Evolutionary conservation across 2,113 vertebrate species (phyloP).

Genomic region (Chionodraco myersi): DNA sequence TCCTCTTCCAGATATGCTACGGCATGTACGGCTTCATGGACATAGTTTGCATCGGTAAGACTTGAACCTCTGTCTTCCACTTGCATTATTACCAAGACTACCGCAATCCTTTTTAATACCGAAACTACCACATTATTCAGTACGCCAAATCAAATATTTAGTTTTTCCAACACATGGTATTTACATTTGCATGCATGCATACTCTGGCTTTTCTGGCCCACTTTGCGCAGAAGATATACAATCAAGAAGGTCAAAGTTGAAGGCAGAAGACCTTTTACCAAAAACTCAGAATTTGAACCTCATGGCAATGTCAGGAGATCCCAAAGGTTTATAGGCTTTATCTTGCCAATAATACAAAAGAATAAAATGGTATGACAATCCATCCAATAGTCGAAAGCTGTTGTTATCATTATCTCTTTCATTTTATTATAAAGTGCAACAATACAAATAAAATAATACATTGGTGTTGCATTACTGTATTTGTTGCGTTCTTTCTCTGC

Average conservation of each 20-base stretch:
- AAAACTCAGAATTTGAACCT: neutral
- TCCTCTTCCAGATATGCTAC: conserved; percentile 93
- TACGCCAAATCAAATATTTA: no score
- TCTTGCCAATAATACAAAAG: neutral
- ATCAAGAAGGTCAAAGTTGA: no score
- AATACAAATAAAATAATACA: neutral
- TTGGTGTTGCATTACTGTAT: neutral
- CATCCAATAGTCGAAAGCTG: neutral
- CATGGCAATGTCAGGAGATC: neutral
- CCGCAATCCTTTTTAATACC: no score
- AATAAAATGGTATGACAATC: neutral
- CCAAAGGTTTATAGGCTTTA: neutral
- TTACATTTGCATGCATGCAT: no score
- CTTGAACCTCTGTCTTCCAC: no score
- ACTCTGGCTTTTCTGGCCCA: no score
- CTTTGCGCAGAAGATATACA: no score
- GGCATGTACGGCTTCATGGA: conserved; percentile 95
- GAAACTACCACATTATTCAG: no score
- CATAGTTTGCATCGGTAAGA: conserved; percentile 90
- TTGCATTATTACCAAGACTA: no score
- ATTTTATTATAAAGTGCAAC: no score
- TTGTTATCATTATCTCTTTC: neutral
- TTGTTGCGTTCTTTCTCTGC: neutral
- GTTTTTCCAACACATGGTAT: no score
- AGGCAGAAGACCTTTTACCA: neutral